Base-by-base conservation (phyloP, 1,140 invertebrate genomes). In the Melipona quadrifasciata region DNA sequence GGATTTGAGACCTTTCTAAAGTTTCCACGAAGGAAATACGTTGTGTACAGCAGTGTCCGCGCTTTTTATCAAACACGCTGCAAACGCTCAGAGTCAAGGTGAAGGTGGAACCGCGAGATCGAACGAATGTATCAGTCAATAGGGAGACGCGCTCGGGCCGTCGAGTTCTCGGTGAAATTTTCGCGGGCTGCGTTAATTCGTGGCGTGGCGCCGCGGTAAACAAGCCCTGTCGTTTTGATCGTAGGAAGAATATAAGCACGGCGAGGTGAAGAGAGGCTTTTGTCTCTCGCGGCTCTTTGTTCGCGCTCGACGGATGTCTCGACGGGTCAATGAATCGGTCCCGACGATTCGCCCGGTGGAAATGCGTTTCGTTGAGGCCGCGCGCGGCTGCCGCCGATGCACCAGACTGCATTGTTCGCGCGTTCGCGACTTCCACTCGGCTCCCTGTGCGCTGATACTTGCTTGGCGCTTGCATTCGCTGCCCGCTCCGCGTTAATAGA, bases 291-390 rank as follows among this genome's bases (percentile, higher is more conserved):
- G 61, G 76, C 55, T 87, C 88, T 90, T 90, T 89, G 88, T 90
- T 87, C 89, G 53, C 74, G 78, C 39, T 89, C 85, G 87, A 89
- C 88, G 87, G 85, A 86, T 89, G 88, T 90, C 89, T 89, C 88
- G 87, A 85, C 86, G 88, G 86, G 89, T 89, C 88, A 90, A 89
- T 89, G 89, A 90, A 90, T 90, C 89, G 86, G 89, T 55, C 85
- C 79, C 88, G 83, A 89, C 88, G 89, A 90, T 81, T 89, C 88
- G 71, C 57, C 55, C 27, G 79, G 85, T 87, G 88, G 82, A 90
- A 90, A 90, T 74, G 88, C 88, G 73, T 89, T 85, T 82, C 77
- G 76, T 89, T 89, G 70, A 75, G 51, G 75, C 58, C 65, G 82
- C 68, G 55, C 80, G 76, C 65, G 82, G 64, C 34, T 78, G 76